Evolutionary conservation across 2,113 vertebrate species (phyloP).

Genomic region (Proteles cristata): DNA sequence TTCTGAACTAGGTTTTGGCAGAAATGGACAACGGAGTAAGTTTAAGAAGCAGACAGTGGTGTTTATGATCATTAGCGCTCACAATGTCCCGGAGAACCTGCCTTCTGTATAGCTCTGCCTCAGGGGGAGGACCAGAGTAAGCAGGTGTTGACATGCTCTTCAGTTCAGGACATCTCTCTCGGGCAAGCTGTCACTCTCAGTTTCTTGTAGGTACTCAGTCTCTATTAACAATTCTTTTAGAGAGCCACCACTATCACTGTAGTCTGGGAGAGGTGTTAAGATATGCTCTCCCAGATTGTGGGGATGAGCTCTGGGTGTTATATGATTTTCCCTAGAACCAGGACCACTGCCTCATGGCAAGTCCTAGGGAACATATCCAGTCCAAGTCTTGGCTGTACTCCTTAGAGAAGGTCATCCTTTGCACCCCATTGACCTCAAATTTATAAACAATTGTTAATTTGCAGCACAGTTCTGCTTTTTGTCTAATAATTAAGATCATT

Average conservation of each 20-base stretch:
- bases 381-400: not conserved
- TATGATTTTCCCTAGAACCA: too few species aligned
- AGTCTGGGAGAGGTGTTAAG: not conserved
- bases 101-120: not conserved
- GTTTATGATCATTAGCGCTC: not conserved
- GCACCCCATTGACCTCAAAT: not conserved
- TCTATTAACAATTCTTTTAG: not conserved
- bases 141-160: fast-evolving
- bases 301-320: too few species aligned
- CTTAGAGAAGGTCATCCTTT: not conserved
- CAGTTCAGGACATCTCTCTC: not conserved
- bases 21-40: not conserved
- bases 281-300: not conserved
- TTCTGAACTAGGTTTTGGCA: not conserved
- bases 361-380: not conserved
- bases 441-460: not conserved
- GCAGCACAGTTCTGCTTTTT: not conserved
- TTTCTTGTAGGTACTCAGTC: not conserved
- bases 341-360: not conserved
- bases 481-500: not conserved
- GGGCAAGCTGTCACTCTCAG: fast-evolving
- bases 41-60: not conserved
- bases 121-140: not conserved
- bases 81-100: fast-evolving
- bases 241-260: not conserved